A percentile compares a stretch with the other conserved stretches of the same genome.
phyloP scores from a whole-genome alignment of 2,888 invertebrate species.

The Drosophila basisetae region DNA sequence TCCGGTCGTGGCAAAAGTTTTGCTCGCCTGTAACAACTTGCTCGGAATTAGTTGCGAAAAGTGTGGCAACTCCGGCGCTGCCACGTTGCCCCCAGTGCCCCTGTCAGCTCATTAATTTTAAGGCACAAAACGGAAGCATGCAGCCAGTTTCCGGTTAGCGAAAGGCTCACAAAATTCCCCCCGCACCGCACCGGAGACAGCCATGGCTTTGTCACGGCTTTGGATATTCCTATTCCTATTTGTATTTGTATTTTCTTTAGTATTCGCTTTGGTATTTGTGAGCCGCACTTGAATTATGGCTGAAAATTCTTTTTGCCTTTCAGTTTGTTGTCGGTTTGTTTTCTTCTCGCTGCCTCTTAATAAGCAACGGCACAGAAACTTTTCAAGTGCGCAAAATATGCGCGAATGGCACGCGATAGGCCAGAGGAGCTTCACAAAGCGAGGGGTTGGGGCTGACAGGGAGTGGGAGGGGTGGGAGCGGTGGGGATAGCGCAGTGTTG shows the following conservation, averaged over 20 bases:
- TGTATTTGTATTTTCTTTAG: constrained; percentile 3
- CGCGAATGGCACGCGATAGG: constrained; percentile 64
- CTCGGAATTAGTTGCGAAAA: constrained; percentile 77
- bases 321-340: constrained; percentile 35
- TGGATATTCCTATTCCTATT: constrained; percentile 40
- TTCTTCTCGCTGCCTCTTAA: constrained; percentile 64
- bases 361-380: constrained; percentile 67
- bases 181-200: constrained; percentile 59
- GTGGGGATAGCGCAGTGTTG: neutral
- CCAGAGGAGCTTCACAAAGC: neutral
- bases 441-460: neutral
- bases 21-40: constrained; percentile 73
- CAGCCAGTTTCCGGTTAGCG: constrained; percentile 79
- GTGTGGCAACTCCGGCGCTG: constrained; percentile 72
- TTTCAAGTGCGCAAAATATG: constrained; percentile 77
- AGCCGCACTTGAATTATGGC: constrained; percentile 73
- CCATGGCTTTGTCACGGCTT: constrained; percentile 57
- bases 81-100: constrained; percentile 4
- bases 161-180: constrained; percentile 37
- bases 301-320: constrained; percentile 58
- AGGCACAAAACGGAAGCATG: constrained; percentile 82
- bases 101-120: constrained; percentile 78
- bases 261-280: constrained; percentile 43
- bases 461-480: neutral
- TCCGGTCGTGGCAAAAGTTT: constrained; percentile 62